A percentile compares a stretch with the other conserved stretches of the same genome.
Evolutionary conservation across 1,140 invertebrate genomes (phyloP).

Genomic region (Listronotus bonariensis): DNA sequence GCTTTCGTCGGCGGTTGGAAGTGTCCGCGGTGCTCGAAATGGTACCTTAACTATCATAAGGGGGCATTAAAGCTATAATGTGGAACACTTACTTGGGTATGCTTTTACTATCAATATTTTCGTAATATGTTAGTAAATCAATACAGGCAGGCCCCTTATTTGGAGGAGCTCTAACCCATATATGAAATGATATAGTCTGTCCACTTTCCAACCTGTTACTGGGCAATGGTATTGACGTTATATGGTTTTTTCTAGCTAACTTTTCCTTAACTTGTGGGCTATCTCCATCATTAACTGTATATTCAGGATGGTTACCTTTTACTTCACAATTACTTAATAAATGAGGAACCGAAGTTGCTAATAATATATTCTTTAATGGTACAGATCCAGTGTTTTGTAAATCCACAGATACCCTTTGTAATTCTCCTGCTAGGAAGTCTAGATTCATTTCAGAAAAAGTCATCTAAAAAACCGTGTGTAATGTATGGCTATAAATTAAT

Average conservation of each 20-base stretch:
- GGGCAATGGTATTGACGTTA: slow-evolving; percentile 59
- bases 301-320: slow-evolving; percentile 38
- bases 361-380: slow-evolving; percentile 66
- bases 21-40: too few species aligned
- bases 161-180: slow-evolving; percentile 72
- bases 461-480: slow-evolving; percentile 58
- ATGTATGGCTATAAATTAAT: neutral
- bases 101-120: slow-evolving; percentile 59
- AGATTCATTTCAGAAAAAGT: slow-evolving; percentile 70
- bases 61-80: too few species aligned
- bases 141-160: slow-evolving; percentile 66
- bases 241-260: slow-evolving; percentile 58
- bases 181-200: slow-evolving; percentile 61
- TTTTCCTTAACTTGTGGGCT: slow-evolving; percentile 56
- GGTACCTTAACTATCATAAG: too few species aligned
- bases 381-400: slow-evolving; percentile 72
- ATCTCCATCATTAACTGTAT: slow-evolving; percentile 47
- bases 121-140: slow-evolving; percentile 76
- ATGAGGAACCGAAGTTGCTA: slow-evolving; percentile 71
- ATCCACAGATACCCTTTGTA: slow-evolving; percentile 69
- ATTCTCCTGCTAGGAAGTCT: slow-evolving; percentile 74
- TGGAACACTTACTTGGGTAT: slow-evolving; percentile 54
- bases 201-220: slow-evolving; percentile 61
- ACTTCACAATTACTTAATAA: slow-evolving; percentile 60
- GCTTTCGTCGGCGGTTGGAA: too few species aligned